Conservation (phyloP, 2,888 invertebrate species). For the Octonoba sinensis region DNA sequence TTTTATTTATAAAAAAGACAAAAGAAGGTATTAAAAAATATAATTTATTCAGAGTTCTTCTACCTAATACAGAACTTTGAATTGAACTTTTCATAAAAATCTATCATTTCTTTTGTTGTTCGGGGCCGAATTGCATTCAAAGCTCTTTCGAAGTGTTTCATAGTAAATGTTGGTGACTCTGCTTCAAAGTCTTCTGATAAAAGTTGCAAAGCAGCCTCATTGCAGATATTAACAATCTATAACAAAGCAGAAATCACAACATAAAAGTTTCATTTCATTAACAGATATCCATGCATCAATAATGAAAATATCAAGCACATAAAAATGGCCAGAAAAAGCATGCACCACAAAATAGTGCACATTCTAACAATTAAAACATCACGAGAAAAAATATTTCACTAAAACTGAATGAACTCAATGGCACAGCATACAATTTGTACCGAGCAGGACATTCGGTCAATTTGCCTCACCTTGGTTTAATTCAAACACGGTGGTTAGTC, state of each 20-base stretch:
- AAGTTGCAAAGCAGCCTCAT: conserved; percentile 90
- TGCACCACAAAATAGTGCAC: too few relatives aligned
- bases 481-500: too few relatives aligned
- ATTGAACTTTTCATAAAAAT: conserved; percentile 79
- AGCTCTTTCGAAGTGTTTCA: conserved; percentile 81
- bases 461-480: too few relatives aligned
- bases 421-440: too few relatives aligned
- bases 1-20: too few relatives aligned
- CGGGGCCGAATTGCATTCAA: conserved; percentile 81
- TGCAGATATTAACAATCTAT: conserved; percentile 82
- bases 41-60: not conserved
- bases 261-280: not conserved
- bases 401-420: too few relatives aligned
- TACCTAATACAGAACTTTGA: conserved; percentile 59
- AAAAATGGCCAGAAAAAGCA: too few relatives aligned
- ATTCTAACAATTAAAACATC: too few relatives aligned
- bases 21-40: too few relatives aligned
- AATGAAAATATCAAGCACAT: too few relatives aligned
- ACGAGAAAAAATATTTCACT: too few relatives aligned
- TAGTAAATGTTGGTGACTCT: conserved; percentile 74
- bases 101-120: conserved; percentile 80
- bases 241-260: conserved; percentile 41
- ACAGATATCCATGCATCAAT: not conserved
- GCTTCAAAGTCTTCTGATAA: conserved; percentile 82
- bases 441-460: too few relatives aligned